Evolutionary conservation across 2,113 vertebrate genomes (phyloP).

Genomic region (Antechinus flavipes): DNA sequence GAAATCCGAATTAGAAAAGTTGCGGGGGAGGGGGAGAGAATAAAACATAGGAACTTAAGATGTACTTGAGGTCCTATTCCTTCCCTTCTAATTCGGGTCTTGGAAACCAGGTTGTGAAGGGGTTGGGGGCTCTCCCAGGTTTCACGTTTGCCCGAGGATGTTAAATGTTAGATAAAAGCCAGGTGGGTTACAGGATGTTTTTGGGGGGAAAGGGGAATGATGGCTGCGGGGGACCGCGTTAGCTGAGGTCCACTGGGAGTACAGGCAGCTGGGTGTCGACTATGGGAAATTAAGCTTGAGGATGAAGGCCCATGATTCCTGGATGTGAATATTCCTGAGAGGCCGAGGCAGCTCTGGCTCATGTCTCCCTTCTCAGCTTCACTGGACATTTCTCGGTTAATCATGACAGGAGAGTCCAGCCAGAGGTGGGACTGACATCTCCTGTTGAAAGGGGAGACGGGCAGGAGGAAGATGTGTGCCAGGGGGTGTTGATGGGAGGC

Average conservation of each 20-base stretch:
- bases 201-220: background rate
- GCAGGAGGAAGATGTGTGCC: background rate
- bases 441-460: background rate
- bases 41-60: rapidly evolving
- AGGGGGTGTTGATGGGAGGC: rapidly evolving
- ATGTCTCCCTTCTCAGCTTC: background rate
- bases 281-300: background rate
- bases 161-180: background rate
- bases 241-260: no score
- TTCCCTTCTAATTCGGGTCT: background rate
- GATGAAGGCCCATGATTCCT: background rate
- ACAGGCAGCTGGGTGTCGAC: background rate
- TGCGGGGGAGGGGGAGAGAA: slow-evolving; percentile 2
- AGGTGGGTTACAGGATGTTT: background rate
- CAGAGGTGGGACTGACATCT: background rate
- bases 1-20: slow-evolving; percentile 54
- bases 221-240: background rate
- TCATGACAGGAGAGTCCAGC: background rate
- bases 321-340: background rate
- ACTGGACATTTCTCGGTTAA: background rate
- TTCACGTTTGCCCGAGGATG: background rate
- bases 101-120: background rate
- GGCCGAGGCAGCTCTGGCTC: background rate
- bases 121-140: background rate
- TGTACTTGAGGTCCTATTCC: background rate